Conservation (phyloP, 1,140 invertebrate genomes). For the Harpegnathos saltator region DNA sequence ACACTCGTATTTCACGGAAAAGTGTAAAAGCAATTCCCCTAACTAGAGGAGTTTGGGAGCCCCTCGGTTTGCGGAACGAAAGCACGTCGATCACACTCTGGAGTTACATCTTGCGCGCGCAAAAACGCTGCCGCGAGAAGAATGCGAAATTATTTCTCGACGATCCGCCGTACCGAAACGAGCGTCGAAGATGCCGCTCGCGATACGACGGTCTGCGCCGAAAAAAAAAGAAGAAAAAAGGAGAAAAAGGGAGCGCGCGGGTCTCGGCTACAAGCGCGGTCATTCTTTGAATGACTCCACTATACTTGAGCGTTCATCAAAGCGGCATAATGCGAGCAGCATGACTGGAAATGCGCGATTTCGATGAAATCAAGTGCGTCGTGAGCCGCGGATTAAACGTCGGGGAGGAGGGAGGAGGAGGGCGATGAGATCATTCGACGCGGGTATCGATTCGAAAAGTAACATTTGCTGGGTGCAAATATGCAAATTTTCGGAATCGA, state of each 20-base stretch:
- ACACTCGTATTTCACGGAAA: neutral
- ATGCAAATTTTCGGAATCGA: too few relatives aligned
- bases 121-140: constrained; percentile 27
- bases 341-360: constrained; percentile 81
- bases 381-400: constrained; percentile 53
- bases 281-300: constrained; percentile 82
- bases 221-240: constrained; percentile 22
- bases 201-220: constrained; percentile 73
- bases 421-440: constrained; percentile 44
- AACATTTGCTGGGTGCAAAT: too few relatives aligned
- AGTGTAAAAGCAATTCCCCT: neutral
- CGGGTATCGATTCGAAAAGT: neutral
- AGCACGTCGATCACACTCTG: neutral
- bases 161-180: constrained; percentile 35
- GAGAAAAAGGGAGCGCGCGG: constrained; percentile 30
- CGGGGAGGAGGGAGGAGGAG: too few relatives aligned
- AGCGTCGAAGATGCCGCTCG: constrained; percentile 78
- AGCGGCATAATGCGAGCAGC: constrained; percentile 84
- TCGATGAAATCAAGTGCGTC: constrained; percentile 79
- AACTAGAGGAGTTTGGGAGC: too few relatives aligned
- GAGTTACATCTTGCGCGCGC: neutral
- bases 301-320: constrained; percentile 82
- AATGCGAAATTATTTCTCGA: constrained; percentile 51
- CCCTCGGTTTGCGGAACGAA: neutral
- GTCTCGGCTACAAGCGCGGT: constrained; percentile 48